Conservation (phyloP, 92 coral and sea anemone genomes). For the Siderastrea siderea region DNA sequence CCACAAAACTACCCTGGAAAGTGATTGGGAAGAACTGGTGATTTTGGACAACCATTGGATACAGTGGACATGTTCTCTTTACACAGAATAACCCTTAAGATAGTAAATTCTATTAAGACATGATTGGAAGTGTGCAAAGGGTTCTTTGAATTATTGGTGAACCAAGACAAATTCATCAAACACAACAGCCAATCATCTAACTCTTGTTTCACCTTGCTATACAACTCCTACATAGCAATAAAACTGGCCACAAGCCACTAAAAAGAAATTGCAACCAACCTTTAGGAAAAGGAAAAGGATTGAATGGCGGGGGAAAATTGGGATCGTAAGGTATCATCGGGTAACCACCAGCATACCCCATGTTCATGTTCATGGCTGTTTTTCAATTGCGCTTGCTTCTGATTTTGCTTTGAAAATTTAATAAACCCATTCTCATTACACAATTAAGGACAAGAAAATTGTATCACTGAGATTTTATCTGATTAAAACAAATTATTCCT, state of each 20-base stretch:
- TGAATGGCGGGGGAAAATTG: slow-evolving; percentile 68
- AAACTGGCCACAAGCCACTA: slow-evolving; percentile 63
- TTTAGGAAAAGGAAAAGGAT: slow-evolving; percentile 76
- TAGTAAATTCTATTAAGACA: slow-evolving; percentile 74
- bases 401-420: slow-evolving; percentile 64
- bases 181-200: slow-evolving; percentile 71
- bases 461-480: slow-evolving; percentile 70
- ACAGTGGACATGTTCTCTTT: slow-evolving; percentile 26
- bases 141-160: slow-evolving; percentile 87
- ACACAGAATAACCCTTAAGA: slow-evolving; percentile 48
- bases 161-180: slow-evolving; percentile 74
- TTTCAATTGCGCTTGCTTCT: slow-evolving; percentile 14
- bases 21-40: slow-evolving; percentile 71
- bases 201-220: slow-evolving; percentile 62
- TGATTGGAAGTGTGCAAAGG: slow-evolving; percentile 82
- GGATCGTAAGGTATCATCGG: slow-evolving; percentile 81
- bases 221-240: slow-evolving; percentile 29
- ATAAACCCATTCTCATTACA: slow-evolving; percentile 78
- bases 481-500: slow-evolving; percentile 63
- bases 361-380: slow-evolving; percentile 77
- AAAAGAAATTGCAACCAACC: slow-evolving; percentile 66
- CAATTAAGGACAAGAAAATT: slow-evolving; percentile 68
- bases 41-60: slow-evolving; percentile 72
- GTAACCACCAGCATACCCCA: slow-evolving; percentile 79
- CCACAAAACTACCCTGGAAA: slow-evolving; percentile 40